These are phyloP conservation scores for Rotaria sp. DNA, from an alignment of 2,888 invertebrate genomes.

Conservation along the genomic window DNA sequence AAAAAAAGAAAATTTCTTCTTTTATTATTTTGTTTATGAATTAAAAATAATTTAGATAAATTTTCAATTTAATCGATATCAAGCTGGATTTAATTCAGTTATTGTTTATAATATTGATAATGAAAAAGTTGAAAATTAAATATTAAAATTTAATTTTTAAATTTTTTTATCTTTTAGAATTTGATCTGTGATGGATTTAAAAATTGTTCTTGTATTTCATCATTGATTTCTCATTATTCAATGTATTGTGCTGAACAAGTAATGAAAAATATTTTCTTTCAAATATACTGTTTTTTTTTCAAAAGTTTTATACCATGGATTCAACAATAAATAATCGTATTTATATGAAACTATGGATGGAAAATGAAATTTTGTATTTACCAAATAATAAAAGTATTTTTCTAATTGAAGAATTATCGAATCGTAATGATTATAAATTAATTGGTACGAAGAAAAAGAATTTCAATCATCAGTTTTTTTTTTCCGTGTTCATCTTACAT, in stretches of 20 bases:
- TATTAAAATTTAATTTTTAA: too few species aligned
- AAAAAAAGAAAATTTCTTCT: too few species aligned
- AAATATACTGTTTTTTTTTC: neutral
- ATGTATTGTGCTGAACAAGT: neutral
- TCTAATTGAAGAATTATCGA: neutral
- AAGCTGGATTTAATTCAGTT: neutral
- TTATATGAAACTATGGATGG: neutral
- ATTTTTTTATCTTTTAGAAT: neutral
- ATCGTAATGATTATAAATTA: neutral
- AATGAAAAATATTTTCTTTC: neutral
- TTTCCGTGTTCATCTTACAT: neutral
- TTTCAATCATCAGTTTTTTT: neutral
- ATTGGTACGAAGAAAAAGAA: neutral
- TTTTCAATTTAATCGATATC: constrained; percentile 22
- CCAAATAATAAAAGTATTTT: constrained; percentile 1
- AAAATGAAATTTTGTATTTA: neutral
- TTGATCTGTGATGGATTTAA: neutral
- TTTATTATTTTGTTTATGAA: too few species aligned
- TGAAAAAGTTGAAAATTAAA: neutral
- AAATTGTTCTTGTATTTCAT: neutral
- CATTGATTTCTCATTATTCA: neutral
- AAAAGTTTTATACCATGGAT: neutral
- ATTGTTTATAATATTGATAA: neutral
- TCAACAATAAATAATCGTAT: neutral
- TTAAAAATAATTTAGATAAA: neutral